Evolutionary conservation across 2,113 vertebrate species (phyloP), one percentile per base, ranked within the genome.

Genomic region (Tympanuchus pallidicinctus): DNA sequence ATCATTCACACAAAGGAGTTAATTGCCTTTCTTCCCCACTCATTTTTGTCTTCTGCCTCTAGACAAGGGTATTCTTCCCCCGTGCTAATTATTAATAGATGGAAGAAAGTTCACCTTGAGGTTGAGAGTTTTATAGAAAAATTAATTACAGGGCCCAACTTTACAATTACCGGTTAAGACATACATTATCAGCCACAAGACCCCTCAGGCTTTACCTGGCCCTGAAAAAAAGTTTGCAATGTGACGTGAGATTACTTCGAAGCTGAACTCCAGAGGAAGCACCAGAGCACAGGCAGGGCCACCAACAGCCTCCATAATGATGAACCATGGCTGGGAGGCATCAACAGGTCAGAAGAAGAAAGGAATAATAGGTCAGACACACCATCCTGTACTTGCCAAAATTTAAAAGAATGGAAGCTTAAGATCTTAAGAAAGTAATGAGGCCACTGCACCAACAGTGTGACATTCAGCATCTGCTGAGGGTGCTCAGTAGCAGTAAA

Each of bases 71-170:
- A 0, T 10, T 15, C 38, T 63, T 91, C 65, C 78, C 18, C 70
- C 28, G 3, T 43, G 47, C 83, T 91, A 94, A 95, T 96, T 94
- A 95, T 96, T 94, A 95, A 90, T 15, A 48, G 57, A 42, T 2
- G 42, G 89, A n/a, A 36, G 16, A 56, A 75, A 82, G 22, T 90
- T 91, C 93, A 82, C 84, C 92, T 91, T 74, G 47, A 81, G 71
- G 60, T 89, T 63, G 14, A 90, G 73, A 86, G 43, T 93, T 92
- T 97, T 84, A 92, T 25, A 88, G 50, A 91, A 95, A 90, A 96
- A 86, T 63, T 89, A 96, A 97, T 97, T 97, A 96, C 95, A 96
- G 85, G 93, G 85, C 73, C 89, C 90, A 74, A 88, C 90, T 97
- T 94, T 82, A 71, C 63, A 82, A 48, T 34, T 91, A 95, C 84